Base-by-base conservation (phyloP, 2,797 vertebrate species). In the Tragopan temminckii region DNA sequence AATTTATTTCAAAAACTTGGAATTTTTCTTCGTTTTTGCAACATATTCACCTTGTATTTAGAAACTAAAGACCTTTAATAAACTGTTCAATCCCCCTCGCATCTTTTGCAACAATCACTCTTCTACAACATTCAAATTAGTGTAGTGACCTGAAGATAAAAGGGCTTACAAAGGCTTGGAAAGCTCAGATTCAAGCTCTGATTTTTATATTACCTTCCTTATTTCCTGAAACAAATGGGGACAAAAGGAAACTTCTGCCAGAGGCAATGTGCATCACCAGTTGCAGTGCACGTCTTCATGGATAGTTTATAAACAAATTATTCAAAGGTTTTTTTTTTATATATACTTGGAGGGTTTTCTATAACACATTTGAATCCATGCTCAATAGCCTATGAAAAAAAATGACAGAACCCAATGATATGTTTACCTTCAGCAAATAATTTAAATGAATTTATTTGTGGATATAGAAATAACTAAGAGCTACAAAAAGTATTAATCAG, bases 211-310 rank as follows among this genome's bases (percentile, higher is more conserved):
- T 78, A 84, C 70, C 81, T 52, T 92, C 93, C 95, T 93, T 89
- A 88, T 96, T 96, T 94, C 88, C 82, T 93, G 94, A 96, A 97
- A 93, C 94, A 93, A 97, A 95, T 89, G 74, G 63, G 74, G 79
- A 76, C 74, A 64, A 77, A 95, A 71, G 87, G 79, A 81, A 92
- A 80, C 58, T 9, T 70, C 61, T 42, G 87, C 91, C 86, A 70
- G 70, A 20, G 81, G 82, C 89, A 78, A 63, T 70, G 89, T 79
- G 31, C n/a, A 79, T 87, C 93, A 86, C 82, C 46, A 11, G 36
- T 13, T 70, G 42, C n/a, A 84, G 52, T 25, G 27, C 1, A 7
- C 11, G 52, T 85, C 87, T 85, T 85, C 90, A 53, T 1, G 1
- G 71, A 66, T 40, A 85, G 91, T 88, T 90, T 80, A 94, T 66